These are phyloP conservation scores for Taurulus bubalis DNA, from an alignment of 2,113 vertebrate species.

Conservation along the genomic window DNA sequence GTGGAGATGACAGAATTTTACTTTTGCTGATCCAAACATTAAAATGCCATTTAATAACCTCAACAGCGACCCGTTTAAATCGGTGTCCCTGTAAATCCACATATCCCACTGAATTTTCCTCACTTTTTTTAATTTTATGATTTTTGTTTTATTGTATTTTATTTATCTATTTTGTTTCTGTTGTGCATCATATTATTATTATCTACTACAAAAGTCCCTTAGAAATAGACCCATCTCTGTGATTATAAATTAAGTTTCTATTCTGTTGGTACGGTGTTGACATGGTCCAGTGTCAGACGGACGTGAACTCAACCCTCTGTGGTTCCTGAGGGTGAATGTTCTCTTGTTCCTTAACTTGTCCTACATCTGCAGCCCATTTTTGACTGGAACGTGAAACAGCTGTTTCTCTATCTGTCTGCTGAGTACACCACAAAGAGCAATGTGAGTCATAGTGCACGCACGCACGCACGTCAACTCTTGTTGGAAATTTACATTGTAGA, in stretches of 20 bases:
- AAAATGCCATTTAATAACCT: neutral
- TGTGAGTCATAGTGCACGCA: slow-evolving; percentile 81
- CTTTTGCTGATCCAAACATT: neutral
- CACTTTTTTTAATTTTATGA: neutral
- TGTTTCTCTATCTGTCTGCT: slow-evolving; percentile 97
- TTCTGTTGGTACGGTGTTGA: neutral
- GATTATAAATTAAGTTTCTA: neutral
- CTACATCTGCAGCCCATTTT: slow-evolving; percentile 96
- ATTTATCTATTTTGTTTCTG: too few species aligned
- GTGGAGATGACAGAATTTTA: neutral
- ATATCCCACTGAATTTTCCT: neutral
- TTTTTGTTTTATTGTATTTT: too few species aligned
- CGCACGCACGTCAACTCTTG: too few species aligned
- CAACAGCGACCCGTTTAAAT: neutral
- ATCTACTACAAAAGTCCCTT: neutral
- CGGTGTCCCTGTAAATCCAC: neutral
- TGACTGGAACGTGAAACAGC: slow-evolving; percentile 98
- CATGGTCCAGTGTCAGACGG: neutral
- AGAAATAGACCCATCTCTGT: neutral
- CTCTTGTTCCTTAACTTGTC: slow-evolving; percentile 83
- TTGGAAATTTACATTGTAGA: too few species aligned
- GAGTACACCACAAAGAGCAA: slow-evolving; percentile 97
- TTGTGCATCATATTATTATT: too few species aligned
- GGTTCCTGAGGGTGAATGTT: neutral
- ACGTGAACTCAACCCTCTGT: neutral